Evolutionary conservation across 2,888 invertebrate species (phyloP), one percentile per base, ranked within the genome.

Genomic region (Lutraria lutraria): DNA sequence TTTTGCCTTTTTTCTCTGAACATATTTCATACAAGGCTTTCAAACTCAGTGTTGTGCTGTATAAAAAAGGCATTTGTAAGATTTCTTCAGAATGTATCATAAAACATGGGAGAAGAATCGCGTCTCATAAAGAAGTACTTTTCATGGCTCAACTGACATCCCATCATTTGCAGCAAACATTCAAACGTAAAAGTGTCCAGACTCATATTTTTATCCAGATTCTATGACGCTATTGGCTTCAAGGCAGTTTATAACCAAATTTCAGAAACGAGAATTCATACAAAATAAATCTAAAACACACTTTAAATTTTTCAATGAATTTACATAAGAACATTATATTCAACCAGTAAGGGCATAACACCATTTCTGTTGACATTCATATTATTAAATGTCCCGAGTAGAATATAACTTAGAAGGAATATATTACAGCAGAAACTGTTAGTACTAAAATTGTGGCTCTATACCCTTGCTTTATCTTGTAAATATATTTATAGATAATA

Each of bases 31-130:
- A 34, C 31, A 76, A 15, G 34, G 76, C 31, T 19, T 76, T 76
- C 21, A 16, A 25, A 76, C 15, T 25, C 16, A 34, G 19, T 19
- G 31, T 25, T 34, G 76, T 76, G 19, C 31, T 76, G 76, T 31
- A 76, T 76, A 76, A 76, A 76, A 76, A 76, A 76, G 31, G 16
- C 76, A 76, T 76, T 34, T 76, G 25, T 31, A 34, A 1, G 34
- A 16, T 34, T 76, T 76, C 8, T 16, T 2, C 29, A 76, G 76
- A 31, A 76, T 76, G 34, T 76, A 34, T 76, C 76, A 76, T 63
- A 63, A 63, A 63, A 63, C 31, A n/a, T 16, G 31, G 25, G 76
- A 76, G 76, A 76, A 76, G 76, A 76, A 76, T 34, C 10, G 76
- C 29, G 76, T 76, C 76, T 76, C 29, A 31, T 76, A 76, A 76